Evolutionary conservation across 2,797 vertebrate genomes (phyloP).

Genomic region (Cuniculus paca): DNA sequence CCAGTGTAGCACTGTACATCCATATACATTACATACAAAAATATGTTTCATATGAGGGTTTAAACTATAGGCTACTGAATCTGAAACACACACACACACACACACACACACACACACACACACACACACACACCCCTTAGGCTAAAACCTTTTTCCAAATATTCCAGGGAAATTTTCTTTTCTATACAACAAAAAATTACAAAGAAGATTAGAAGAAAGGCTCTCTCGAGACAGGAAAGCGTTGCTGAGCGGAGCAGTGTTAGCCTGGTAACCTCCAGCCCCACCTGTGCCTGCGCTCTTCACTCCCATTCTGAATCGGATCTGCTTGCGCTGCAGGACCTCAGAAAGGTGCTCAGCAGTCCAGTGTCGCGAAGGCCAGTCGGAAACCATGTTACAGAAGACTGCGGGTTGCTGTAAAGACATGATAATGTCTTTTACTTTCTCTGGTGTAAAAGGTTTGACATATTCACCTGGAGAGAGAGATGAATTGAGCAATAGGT

Average conservation of each 20-base stretch:
- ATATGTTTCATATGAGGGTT: not conserved
- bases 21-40: not conserved
- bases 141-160: not conserved
- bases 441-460: conserved; percentile 93
- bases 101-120: not conserved
- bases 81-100: not conserved
- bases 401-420: conserved; percentile 93
- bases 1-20: not conserved
- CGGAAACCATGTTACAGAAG: conserved; percentile 92
- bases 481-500: conserved; percentile 50
- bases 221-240: not conserved
- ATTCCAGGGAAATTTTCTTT: conserved; percentile 51
- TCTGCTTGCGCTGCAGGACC: conserved; percentile 88
- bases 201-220: conserved; percentile 41
- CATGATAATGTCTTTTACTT: conserved; percentile 91
- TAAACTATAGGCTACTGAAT: conserved; percentile 1
- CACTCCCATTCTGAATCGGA: conserved; percentile 94
- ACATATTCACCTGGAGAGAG: conserved; percentile 81
- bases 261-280: conserved; percentile 10
- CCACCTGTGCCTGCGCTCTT: conserved; percentile 90
- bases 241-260: not conserved
- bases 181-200: not conserved
- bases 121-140: not conserved
- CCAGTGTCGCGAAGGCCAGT: conserved; percentile 95
- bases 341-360: conserved; percentile 90